These are phyloP conservation scores for crab-eating macaque (Macaca fascicularis) DNA, from an alignment of 2,113 vertebrate genomes.

Conservation along the genomic window DNA sequence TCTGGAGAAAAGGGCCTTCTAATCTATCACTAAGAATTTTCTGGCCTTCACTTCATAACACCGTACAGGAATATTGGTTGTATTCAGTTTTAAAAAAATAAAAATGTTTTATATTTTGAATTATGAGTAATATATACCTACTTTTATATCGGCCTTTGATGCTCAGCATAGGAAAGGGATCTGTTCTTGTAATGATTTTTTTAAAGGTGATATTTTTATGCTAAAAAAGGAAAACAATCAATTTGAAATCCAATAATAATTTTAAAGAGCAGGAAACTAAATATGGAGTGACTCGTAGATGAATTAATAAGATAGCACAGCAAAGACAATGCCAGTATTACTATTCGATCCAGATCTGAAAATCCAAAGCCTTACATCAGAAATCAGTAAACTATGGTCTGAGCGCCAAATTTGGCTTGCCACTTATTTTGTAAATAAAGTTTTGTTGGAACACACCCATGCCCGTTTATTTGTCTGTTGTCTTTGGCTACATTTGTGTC, in stretches of 20 bases:
- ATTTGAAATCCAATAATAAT: neutral
- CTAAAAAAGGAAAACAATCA: neutral
- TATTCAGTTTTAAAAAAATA: neutral
- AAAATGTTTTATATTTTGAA: neutral
- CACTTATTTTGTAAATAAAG: neutral
- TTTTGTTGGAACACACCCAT: neutral
- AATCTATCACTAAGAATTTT: neutral
- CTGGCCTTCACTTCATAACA: neutral
- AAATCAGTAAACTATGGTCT: neutral
- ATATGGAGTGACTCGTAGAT: neutral
- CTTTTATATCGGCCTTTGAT: neutral
- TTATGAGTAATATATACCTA: neutral
- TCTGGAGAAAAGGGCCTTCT: neutral
- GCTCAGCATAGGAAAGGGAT: neutral
- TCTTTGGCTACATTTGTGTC: neutral
- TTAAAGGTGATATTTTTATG: neutral
- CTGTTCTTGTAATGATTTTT: neutral
- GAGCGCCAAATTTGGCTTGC: neutral
- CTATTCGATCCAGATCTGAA: neutral
- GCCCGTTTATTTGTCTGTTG: fast-evolving
- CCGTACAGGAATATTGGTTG: neutral
- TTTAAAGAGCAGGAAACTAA: neutral
- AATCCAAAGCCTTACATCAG: neutral
- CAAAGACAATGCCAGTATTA: too few species aligned
- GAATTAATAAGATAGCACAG: neutral